phyloP scores from a whole-genome alignment of 64 coral and sea anemone species.

The Pocillopora damicornis region DNA sequence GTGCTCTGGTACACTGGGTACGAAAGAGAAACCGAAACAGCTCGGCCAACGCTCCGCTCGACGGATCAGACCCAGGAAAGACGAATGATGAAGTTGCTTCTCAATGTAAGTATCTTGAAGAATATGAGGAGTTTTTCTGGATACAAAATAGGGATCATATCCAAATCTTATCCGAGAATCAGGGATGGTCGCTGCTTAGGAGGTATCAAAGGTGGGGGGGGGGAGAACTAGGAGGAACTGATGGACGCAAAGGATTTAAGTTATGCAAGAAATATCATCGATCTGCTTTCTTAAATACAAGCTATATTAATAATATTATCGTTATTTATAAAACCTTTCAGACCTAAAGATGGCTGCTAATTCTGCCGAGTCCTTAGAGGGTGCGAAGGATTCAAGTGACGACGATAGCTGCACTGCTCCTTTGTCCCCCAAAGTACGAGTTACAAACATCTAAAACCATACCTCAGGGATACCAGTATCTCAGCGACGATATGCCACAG shows the following conservation, averaged over 20 bases:
- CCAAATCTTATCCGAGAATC: background rate
- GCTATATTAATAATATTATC: too few relatives aligned
- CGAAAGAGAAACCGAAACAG: constrained; percentile 26
- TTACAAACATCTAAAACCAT: background rate
- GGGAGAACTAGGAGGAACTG: too few relatives aligned
- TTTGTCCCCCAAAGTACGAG: background rate
- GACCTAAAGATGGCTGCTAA: background rate
- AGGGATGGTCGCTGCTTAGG: too few relatives aligned
- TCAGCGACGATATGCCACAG: background rate
- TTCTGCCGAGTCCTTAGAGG: background rate
- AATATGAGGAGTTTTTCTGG: background rate
- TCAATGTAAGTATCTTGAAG: background rate
- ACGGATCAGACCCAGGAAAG: constrained; percentile 14
- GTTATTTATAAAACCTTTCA: background rate
- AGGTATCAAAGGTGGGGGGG: too few relatives aligned
- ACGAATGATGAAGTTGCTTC: background rate
- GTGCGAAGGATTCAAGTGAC: background rate
- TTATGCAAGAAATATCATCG: too few relatives aligned
- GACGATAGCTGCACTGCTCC: constrained; percentile 8
- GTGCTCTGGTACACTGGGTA: constrained; percentile 63
- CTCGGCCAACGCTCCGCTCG: constrained; percentile 6
- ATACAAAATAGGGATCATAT: too few relatives aligned
- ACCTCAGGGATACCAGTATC: background rate
- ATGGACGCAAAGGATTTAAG: too few relatives aligned
- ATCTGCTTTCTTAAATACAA: too few relatives aligned